These are phyloP conservation scores for Lycocerus yunnanus DNA, from an alignment of 2,888 invertebrate genomes.

Conservation along the genomic window DNA sequence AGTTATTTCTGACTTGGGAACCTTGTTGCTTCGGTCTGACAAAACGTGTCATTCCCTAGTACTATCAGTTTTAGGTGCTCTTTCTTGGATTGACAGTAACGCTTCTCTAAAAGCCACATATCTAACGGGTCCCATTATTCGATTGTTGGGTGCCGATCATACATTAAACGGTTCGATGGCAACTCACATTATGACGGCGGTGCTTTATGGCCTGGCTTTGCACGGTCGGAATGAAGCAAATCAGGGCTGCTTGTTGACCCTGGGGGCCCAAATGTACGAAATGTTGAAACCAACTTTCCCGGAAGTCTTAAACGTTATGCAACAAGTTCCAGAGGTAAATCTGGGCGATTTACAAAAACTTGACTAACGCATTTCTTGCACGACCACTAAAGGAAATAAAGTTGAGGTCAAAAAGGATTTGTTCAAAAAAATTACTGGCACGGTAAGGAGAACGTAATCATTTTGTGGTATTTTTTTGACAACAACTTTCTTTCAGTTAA, in stretches of 20 bases:
- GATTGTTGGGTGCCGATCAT: constrained; percentile 67
- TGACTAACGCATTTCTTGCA: constrained; percentile 78
- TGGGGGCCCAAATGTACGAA: constrained; percentile 87
- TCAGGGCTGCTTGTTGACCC: constrained; percentile 77
- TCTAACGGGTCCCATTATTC: constrained; percentile 73
- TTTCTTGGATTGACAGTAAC: constrained; percentile 87
- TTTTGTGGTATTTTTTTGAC: neutral
- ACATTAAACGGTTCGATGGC: constrained; percentile 70
- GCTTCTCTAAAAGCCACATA: constrained; percentile 80
- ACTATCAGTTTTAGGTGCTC: constrained; percentile 65
- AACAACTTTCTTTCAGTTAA: constrained; percentile 62
- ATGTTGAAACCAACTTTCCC: constrained; percentile 77
- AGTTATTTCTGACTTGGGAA: constrained; percentile 81
- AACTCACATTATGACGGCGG: constrained; percentile 74
- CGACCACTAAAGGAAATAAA: constrained; percentile 73
- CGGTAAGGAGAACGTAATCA: constrained; percentile 58
- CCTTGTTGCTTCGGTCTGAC: constrained; percentile 69
- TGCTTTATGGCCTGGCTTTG: constrained; percentile 72
- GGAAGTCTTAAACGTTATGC: constrained; percentile 68
- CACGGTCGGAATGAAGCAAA: constrained; percentile 92
- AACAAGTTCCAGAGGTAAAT: constrained; percentile 83
- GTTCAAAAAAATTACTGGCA: constrained; percentile 85
- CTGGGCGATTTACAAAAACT: constrained; percentile 80
- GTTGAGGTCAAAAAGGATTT: constrained; percentile 88
- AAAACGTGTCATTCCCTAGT: constrained; percentile 68